Conservation (phyloP, 2,888 invertebrate species). For the Andricus curvator region DNA sequence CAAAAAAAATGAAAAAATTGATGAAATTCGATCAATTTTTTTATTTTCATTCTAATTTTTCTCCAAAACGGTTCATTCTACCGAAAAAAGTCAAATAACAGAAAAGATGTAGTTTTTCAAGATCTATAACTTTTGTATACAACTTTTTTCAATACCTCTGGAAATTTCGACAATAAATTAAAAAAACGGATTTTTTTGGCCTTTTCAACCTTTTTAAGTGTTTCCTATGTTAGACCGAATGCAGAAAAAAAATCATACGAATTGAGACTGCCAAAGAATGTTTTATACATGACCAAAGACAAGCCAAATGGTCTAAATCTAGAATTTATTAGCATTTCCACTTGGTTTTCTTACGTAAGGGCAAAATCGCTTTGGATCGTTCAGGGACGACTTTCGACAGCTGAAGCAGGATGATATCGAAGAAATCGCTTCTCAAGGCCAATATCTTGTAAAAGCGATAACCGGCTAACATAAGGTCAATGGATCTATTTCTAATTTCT, state of each 20-base stretch:
- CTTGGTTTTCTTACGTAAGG: constrained; percentile 57
- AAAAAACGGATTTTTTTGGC: no score
- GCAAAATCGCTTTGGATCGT: constrained; percentile 7
- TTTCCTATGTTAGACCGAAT: not conserved
- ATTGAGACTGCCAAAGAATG: not conserved
- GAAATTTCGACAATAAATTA: no score
- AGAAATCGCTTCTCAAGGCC: constrained; percentile 24
- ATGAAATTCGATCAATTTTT: no score
- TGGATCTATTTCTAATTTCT: no score
- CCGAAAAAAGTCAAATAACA: no score
- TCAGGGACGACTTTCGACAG: constrained; percentile 25
- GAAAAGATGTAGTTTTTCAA: no score
- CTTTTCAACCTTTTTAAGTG: not conserved
- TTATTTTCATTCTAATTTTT: no score
- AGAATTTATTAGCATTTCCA: constrained; percentile 42
- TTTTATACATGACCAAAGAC: not conserved
- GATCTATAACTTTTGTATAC: no score
- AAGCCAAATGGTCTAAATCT: not conserved
- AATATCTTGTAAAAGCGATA: constrained; percentile 3
- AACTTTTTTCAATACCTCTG: no score
- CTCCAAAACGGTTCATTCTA: no score
- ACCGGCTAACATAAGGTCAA: not conserved
- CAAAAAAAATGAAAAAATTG: no score
- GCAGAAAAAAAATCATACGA: not conserved
- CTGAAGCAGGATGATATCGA: not conserved